A percentile compares a stretch with the other conserved stretches of the same genome.
Conservation (phyloP, 2,888 invertebrate species). For the Machimus rusticus region DNA sequence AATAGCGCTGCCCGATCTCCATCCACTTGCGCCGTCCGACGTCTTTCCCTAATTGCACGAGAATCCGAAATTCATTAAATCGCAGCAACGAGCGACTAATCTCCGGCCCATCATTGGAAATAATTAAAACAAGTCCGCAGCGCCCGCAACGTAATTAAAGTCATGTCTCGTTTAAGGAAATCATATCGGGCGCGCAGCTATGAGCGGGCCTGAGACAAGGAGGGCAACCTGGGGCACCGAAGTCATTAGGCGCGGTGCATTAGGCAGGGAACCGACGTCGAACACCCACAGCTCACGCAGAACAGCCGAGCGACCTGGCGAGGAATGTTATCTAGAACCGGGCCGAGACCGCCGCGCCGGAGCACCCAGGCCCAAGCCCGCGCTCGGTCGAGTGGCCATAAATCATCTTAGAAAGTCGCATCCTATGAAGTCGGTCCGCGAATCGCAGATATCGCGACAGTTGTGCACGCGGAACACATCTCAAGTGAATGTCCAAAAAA, state of each 20-base stretch:
- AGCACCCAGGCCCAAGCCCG: not conserved
- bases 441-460: constrained; percentile 18
- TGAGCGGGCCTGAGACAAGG: not conserved
- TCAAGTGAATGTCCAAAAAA: constrained; percentile 32
- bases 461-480: constrained; percentile 34
- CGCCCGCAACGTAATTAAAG: constrained; percentile 37
- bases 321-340: constrained; percentile 24
- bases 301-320: constrained; percentile 1
- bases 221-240: not conserved
- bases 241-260: constrained; percentile 29
- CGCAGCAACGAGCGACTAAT: constrained; percentile 18
- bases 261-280: not conserved
- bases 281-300: constrained; percentile 42
- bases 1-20: constrained; percentile 16
- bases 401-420: constrained; percentile 38
- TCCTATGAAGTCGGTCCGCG: constrained; percentile 6
- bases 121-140: constrained; percentile 42
- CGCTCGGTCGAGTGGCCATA: not conserved
- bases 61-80: constrained; percentile 37
- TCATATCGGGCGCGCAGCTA: constrained; percentile 12
- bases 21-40: not conserved
- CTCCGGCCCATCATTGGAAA: constrained; percentile 32
- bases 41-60: constrained; percentile 37
- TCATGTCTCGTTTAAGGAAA: constrained; percentile 43
- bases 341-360: not conserved